phyloP scores from a whole-genome alignment of 2,888 invertebrate genomes.

The Tetramorium bicarinatum region DNA sequence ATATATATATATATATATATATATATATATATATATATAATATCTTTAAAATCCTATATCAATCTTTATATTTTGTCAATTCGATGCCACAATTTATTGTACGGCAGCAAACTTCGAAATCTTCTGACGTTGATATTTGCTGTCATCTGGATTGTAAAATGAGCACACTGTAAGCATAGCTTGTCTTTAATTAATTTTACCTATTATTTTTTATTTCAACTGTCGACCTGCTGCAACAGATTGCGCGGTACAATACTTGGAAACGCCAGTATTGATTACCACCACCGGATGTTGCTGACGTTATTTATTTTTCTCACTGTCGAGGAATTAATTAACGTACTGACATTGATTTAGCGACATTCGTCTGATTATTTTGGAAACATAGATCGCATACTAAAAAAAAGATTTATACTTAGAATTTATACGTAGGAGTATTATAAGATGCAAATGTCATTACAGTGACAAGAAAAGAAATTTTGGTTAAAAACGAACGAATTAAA shows the following conservation, averaged over 20 bases:
- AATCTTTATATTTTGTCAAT: constrained; percentile 5
- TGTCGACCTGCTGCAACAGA: constrained; percentile 35
- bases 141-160: not conserved
- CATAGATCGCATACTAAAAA: not conserved
- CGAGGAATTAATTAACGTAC: constrained; percentile 66
- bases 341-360: constrained; percentile 63
- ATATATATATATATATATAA: no score
- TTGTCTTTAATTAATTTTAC: constrained; percentile 44
- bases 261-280: constrained; percentile 67
- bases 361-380: constrained; percentile 30
- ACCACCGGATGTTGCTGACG: constrained; percentile 67
- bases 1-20: no score
- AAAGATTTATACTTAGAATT: no score
- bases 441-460: not conserved
- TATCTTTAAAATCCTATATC: not conserved
- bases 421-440: no score
- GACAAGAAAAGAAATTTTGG: no score
- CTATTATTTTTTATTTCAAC: constrained; percentile 27
- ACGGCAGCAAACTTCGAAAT: not conserved
- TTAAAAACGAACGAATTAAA: no score
- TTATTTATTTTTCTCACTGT: constrained; percentile 72
- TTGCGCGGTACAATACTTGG: constrained; percentile 51
- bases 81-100: constrained; percentile 9
- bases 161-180: not conserved
- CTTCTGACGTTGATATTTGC: not conserved